These are phyloP conservation scores for Saiga tatarica DNA, from an alignment of 2,113 vertebrate genomes.

Conservation along the genomic window DNA sequence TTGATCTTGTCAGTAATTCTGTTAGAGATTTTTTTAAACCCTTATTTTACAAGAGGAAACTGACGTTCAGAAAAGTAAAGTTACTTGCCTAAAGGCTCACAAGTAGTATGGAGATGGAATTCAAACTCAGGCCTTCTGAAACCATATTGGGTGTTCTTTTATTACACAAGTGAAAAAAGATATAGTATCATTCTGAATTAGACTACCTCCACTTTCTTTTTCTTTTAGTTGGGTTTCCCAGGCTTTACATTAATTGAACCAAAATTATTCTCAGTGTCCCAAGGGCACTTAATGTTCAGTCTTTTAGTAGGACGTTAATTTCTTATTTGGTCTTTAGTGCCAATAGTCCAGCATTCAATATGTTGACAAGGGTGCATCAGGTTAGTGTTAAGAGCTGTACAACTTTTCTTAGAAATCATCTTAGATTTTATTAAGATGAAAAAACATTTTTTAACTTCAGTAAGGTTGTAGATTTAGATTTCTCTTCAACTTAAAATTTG, in stretches of 20 bases:
- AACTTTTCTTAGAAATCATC: neutral
- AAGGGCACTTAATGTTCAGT: neutral
- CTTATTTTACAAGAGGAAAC: neutral
- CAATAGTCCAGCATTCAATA: neutral
- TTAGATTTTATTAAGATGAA: neutral
- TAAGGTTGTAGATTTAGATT: neutral
- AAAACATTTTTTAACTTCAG: neutral
- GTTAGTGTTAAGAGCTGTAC: neutral
- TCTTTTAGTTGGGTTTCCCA: neutral
- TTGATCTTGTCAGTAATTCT: neutral
- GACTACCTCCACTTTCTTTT: neutral
- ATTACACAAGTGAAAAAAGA: neutral
- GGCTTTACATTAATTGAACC: neutral
- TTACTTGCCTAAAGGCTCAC: neutral
- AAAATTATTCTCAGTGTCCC: neutral
- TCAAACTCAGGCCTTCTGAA: neutral
- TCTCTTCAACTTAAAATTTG: conserved; percentile 12
- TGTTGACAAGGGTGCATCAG: neutral
- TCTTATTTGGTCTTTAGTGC: neutral
- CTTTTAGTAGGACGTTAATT: neutral
- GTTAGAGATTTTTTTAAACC: neutral
- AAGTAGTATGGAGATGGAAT: neutral
- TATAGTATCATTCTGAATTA: neutral
- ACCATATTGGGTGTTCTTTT: neutral
- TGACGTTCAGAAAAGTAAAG: neutral